Conservation (phyloP, 2,797 vertebrate genomes). For the Hyperoplus immaculatus region DNA sequence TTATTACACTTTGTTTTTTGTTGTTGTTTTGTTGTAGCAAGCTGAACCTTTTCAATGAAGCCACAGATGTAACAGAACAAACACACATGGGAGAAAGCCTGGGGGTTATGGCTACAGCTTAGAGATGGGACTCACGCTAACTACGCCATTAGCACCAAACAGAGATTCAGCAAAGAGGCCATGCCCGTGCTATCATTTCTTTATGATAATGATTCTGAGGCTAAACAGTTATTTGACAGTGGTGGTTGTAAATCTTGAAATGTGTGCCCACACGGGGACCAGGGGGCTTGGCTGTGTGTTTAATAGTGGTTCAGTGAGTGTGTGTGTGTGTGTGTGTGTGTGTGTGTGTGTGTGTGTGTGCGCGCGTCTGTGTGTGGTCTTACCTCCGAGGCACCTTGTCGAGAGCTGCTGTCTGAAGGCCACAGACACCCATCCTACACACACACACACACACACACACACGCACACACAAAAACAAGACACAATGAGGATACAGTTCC, state of each 20-base stretch:
- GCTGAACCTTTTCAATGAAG: not conserved
- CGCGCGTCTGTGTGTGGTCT: conserved; percentile 34
- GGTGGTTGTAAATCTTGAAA: not conserved
- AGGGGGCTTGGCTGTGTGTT: not conserved
- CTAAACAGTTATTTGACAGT: not conserved
- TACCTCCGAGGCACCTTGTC: conserved; percentile 93
- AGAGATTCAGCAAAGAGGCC: not conserved
- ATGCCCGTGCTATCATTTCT: not conserved
- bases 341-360: not conserved
- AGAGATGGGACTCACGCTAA: not conserved
- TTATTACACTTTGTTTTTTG: too few relatives aligned
- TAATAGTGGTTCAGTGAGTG: not conserved
- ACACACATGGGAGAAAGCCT: not conserved
- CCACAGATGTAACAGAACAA: not conserved
- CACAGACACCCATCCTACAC: conserved; percentile 92
- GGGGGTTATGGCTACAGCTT: not conserved
- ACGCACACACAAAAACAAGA: conserved; percentile 32
- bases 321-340: not conserved
- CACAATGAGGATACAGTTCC: not conserved
- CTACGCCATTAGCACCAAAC: not conserved
- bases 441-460: conserved; percentile 81
- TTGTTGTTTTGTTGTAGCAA: not conserved
- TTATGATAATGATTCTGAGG: not conserved
- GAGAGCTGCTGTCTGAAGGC: conserved; percentile 89
- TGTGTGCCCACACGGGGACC: not conserved